These are phyloP conservation scores for Dendrophyllia cribrosa DNA, from an alignment of 64 coral and sea anemone genomes.

Conservation along the genomic window DNA sequence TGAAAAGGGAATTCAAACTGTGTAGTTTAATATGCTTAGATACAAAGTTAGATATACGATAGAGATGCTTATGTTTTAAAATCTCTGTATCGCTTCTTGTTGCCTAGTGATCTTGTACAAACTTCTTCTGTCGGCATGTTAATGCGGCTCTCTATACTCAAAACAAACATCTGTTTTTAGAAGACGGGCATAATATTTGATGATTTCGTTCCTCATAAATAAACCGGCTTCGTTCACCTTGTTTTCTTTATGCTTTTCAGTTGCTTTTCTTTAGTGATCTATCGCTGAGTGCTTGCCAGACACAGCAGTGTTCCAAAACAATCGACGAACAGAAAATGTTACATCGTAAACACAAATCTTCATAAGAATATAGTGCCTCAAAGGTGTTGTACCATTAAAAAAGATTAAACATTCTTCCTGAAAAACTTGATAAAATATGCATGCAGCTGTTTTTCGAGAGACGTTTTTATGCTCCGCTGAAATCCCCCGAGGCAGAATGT, in stretches of 20 bases:
- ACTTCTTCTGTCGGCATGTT: slow-evolving; percentile 72
- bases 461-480: slow-evolving; percentile 52
- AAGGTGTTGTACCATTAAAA: slow-evolving; percentile 81
- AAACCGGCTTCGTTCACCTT: background rate
- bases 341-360: slow-evolving; percentile 71
- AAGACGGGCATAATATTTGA: background rate
- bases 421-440: slow-evolving; percentile 88
- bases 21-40: slow-evolving; percentile 31
- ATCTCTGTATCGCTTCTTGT: slow-evolving; percentile 65
- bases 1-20: background rate
- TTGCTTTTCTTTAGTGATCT: slow-evolving; percentile 32
- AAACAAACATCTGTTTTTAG: slow-evolving; percentile 74
- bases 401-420: slow-evolving; percentile 83
- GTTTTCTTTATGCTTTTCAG: background rate
- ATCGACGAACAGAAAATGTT: slow-evolving; percentile 25
- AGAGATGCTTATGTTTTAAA: background rate
- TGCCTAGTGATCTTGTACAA: slow-evolving; percentile 72
- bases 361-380: slow-evolving; percentile 57
- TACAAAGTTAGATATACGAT: slow-evolving; percentile 1
- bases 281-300: slow-evolving; percentile 32
- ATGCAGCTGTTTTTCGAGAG: slow-evolving; percentile 66
- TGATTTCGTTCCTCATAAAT: slow-evolving; percentile 10
- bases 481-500: slow-evolving; percentile 63
- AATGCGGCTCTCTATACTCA: slow-evolving; percentile 1
- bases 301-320: slow-evolving; percentile 62